These are phyloP conservation scores for Drosophila aldrichi DNA, from an alignment of 2,888 invertebrate genomes.

Conservation along the genomic window DNA sequence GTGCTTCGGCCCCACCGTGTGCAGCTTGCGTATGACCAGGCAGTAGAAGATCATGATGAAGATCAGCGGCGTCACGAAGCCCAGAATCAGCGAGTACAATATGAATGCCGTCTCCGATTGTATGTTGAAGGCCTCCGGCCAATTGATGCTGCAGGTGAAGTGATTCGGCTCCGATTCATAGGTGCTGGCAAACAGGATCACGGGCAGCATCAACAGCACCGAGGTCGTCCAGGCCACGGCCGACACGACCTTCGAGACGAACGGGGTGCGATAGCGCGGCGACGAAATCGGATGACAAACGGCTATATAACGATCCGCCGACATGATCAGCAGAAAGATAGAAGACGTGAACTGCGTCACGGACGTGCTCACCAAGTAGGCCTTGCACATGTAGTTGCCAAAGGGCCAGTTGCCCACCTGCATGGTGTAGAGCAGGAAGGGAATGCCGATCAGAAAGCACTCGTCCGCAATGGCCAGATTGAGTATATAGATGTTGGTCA, in stretches of 20 bases:
- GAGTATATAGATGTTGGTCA: constrained; percentile 97
- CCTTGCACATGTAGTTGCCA: constrained; percentile 94
- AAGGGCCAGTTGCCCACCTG: constrained; percentile 92
- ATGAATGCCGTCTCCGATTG: constrained; percentile 94
- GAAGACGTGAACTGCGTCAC: constrained; percentile 97
- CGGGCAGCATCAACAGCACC: constrained; percentile 94
- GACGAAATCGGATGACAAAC: constrained; percentile 97
- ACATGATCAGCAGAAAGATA: constrained; percentile 96
- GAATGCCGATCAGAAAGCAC: constrained; percentile 95
- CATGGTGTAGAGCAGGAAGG: constrained; percentile 94
- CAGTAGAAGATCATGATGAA: constrained; percentile 95
- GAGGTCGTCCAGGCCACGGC: constrained; percentile 94
- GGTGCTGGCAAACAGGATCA: constrained; percentile 93
- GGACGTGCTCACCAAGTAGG: constrained; percentile 95
- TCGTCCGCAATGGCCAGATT: constrained; percentile 97
- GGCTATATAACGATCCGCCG: constrained; percentile 96
- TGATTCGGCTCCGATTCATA: constrained; percentile 87
- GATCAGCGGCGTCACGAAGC: constrained; percentile 94
- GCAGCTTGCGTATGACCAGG: constrained; percentile 93
- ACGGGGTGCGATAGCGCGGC: constrained; percentile 93
- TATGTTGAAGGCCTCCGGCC: constrained; percentile 89
- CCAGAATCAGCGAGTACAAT: constrained; percentile 93
- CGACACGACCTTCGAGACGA: constrained; percentile 94
- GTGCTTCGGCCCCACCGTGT: constrained; percentile 94
- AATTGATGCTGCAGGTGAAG: constrained; percentile 91